Evolutionary conservation across 2,113 vertebrate genomes (phyloP).

Genomic region (Rhinoptilus africanus): DNA sequence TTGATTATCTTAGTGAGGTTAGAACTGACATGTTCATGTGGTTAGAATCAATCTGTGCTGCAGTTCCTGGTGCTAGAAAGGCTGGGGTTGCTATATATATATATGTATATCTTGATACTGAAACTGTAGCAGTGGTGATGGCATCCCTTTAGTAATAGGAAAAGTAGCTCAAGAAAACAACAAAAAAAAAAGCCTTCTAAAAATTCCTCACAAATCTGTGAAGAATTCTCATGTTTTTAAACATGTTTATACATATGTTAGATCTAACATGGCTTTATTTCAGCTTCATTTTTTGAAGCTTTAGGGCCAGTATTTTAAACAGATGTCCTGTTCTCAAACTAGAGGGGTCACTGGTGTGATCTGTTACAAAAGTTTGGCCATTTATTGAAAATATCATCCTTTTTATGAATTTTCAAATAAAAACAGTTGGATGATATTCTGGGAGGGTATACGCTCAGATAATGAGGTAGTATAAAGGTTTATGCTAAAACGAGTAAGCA

Average conservation of each 20-base stretch:
- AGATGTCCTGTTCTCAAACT: not conserved
- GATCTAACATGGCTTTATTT: not conserved
- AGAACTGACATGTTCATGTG: slow-evolving; percentile 28
- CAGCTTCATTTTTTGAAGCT: not conserved
- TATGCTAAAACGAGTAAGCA: not conserved
- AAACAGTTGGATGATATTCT: not conserved
- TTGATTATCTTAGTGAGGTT: slow-evolving; percentile 91
- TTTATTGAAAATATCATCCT: not conserved
- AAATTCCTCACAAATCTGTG: not conserved
- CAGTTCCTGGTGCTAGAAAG: not conserved
- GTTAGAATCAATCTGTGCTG: not conserved
- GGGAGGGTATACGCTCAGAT: not conserved
- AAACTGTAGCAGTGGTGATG: not conserved
- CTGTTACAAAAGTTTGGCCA: not conserved
- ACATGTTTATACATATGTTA: accelerated
- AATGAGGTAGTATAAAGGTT: not conserved
- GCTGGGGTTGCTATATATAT: not conserved
- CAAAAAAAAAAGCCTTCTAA: not conserved
- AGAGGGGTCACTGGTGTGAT: not conserved
- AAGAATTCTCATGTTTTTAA: not conserved
- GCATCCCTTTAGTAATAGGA: not conserved
- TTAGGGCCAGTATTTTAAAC: not conserved
- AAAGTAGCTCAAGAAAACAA: not conserved
- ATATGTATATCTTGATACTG: accelerated
- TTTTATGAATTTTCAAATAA: not conserved